A percentile compares a stretch with the other conserved stretches of the same genome.
These are phyloP conservation scores for Lagopus muta DNA, from an alignment of 2,113 vertebrate genomes.

Conservation along the genomic window DNA sequence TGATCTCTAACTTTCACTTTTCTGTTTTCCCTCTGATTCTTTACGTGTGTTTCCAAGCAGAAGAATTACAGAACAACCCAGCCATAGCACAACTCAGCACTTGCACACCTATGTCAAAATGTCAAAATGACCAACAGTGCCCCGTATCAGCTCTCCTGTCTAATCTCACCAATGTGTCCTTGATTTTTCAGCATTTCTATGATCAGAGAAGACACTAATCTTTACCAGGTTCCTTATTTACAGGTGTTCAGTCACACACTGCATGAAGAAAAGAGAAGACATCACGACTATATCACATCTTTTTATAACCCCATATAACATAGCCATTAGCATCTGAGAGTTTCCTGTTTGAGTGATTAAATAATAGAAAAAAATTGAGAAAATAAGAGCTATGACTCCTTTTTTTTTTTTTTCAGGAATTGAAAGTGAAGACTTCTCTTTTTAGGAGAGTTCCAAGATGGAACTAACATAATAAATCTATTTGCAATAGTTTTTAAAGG, in stretches of 20 bases:
- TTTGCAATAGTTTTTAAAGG: not conserved
- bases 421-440: not conserved
- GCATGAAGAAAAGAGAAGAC: not conserved
- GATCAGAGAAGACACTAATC: fast-evolving
- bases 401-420: not conserved
- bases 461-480: not conserved
- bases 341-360: not conserved
- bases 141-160: not conserved
- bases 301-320: not conserved
- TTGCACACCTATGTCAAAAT: not conserved
- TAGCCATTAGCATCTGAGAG: not conserved
- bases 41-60: not conserved
- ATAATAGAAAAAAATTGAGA: not conserved
- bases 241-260: fast-evolving
- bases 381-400: not conserved
- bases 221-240: not conserved
- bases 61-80: not conserved
- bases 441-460: not conserved
- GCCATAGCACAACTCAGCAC: not conserved
- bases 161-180: fast-evolving
- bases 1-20: not conserved
- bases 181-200: not conserved
- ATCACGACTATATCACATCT: not conserved
- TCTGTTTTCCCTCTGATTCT: not conserved
- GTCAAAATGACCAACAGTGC: not conserved